Evolutionary conservation across 2,888 invertebrate genomes (phyloP).

Genomic region (Trachelus stipa): DNA sequence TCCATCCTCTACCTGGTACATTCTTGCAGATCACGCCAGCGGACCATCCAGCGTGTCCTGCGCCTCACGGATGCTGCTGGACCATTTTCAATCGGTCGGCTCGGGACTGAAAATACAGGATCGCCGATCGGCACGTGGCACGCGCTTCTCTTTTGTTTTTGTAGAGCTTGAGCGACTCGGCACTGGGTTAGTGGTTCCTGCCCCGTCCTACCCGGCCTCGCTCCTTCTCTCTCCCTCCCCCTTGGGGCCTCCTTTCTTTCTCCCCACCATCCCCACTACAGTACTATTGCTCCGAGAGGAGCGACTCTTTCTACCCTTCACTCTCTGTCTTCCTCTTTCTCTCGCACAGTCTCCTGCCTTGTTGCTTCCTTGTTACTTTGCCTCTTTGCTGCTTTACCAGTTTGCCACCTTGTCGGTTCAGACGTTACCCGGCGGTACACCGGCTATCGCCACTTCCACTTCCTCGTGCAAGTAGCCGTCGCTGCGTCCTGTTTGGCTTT

Average conservation of each 20-base stretch:
- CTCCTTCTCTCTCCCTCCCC: slow-evolving; percentile 1
- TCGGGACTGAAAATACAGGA: not conserved
- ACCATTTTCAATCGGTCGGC: too few species aligned
- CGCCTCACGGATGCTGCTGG: not conserved
- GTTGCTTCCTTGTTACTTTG: not conserved
- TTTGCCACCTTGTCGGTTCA: not conserved
- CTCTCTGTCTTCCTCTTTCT: not conserved
- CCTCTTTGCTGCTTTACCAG: not conserved
- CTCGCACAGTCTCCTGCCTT: not conserved
- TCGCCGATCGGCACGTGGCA: slow-evolving; percentile 48
- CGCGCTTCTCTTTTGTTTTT: slow-evolving; percentile 63
- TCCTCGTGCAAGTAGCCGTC: not conserved
- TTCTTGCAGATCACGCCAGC: too few species aligned
- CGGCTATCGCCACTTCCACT: not conserved
- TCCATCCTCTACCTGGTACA: not conserved
- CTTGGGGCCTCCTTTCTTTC: not conserved
- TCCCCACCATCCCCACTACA: slow-evolving; percentile 11
- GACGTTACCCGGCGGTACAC: not conserved
- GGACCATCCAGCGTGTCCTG: not conserved
- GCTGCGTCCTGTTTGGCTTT: not conserved
- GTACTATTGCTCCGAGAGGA: not conserved
- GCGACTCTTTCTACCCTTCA: slow-evolving; percentile 2
- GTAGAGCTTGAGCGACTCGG: slow-evolving; percentile 57
- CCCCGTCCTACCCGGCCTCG: slow-evolving; percentile 41
- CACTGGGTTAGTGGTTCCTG: slow-evolving; percentile 63